These are phyloP conservation scores for Morelia viridis DNA, from an alignment of 2,797 vertebrate species.

Conservation along the genomic window DNA sequence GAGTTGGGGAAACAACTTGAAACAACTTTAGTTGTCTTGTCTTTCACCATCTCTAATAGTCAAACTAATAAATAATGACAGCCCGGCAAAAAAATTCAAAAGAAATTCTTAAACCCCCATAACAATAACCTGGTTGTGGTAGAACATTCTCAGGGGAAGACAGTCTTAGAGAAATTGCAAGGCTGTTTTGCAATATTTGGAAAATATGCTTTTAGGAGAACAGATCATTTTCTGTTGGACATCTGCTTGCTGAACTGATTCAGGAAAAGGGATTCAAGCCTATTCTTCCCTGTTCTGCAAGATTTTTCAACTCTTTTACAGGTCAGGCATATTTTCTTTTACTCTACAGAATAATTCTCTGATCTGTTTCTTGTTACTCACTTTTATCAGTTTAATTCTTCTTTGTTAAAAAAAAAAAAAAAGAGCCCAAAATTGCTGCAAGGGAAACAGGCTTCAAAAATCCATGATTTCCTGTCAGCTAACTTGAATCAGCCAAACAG, in stretches of 20 bases:
- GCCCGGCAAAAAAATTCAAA: too few relatives aligned
- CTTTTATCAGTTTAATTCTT: constrained; percentile 50
- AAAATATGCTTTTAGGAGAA: too few relatives aligned
- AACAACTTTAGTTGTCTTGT: too few relatives aligned
- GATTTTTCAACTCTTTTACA: neutral
- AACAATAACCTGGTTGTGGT: too few relatives aligned
- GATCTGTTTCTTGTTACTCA: constrained; percentile 65
- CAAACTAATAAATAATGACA: too few relatives aligned
- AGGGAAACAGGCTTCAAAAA: constrained; percentile 62
- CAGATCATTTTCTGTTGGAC: neutral
- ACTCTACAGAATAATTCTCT: neutral
- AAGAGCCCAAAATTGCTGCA: constrained; percentile 41
- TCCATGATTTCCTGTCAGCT: constrained; percentile 68
- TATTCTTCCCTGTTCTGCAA: neutral
- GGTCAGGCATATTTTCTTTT: neutral
- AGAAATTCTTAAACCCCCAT: too few relatives aligned
- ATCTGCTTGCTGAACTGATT: neutral
- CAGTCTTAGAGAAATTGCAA: too few relatives aligned
- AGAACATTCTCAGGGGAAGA: too few relatives aligned
- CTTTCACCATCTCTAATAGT: too few relatives aligned
- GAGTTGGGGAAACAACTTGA: too few relatives aligned
- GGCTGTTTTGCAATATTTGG: too few relatives aligned
- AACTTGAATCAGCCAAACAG: constrained; percentile 68
- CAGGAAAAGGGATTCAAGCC: neutral
- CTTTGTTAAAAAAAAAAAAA: constrained; percentile 49